Evolutionary conservation across 2,113 vertebrate genomes (phyloP).

Genomic region (Engraulis encrasicolus): DNA sequence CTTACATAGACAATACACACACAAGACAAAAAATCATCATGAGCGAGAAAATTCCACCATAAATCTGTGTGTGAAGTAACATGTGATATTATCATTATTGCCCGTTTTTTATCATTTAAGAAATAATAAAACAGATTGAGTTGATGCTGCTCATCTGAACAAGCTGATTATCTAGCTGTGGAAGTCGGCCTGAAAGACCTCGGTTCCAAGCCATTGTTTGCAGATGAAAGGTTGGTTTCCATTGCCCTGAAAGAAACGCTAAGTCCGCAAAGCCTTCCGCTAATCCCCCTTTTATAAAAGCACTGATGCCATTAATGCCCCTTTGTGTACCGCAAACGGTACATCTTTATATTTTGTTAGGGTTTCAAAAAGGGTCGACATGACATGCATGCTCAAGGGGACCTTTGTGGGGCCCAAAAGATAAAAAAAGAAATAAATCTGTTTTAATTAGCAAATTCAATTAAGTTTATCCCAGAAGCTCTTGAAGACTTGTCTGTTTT

Average conservation of each 20-base stretch:
- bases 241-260: constrained; percentile 33
- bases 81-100: not conserved
- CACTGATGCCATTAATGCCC: constrained; percentile 41
- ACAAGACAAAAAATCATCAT: too few species aligned
- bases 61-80: too few species aligned
- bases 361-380: not conserved
- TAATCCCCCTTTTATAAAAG: constrained; percentile 44
- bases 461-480: constrained; percentile 10
- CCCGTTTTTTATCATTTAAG: too few species aligned
- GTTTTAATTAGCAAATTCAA: constrained; percentile 22
- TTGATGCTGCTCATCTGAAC: constrained; percentile 34
- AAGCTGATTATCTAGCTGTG: constrained; percentile 38
- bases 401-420: constrained; percentile 23
- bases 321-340: constrained; percentile 44
- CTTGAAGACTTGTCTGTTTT: too few species aligned
- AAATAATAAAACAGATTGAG: constrained; percentile 23
- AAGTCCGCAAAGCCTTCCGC: constrained; percentile 17
- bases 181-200: constrained; percentile 39
- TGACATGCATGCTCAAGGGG: not conserved
- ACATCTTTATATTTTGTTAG: constrained; percentile 35
- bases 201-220: constrained; percentile 42
- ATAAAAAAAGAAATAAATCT: constrained; percentile 5
- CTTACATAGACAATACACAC: too few species aligned
- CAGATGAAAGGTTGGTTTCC: constrained; percentile 26
- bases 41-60: too few species aligned